Evolutionary conservation across 2,797 vertebrate genomes (phyloP).

Genomic region (Brotula barbata): DNA sequence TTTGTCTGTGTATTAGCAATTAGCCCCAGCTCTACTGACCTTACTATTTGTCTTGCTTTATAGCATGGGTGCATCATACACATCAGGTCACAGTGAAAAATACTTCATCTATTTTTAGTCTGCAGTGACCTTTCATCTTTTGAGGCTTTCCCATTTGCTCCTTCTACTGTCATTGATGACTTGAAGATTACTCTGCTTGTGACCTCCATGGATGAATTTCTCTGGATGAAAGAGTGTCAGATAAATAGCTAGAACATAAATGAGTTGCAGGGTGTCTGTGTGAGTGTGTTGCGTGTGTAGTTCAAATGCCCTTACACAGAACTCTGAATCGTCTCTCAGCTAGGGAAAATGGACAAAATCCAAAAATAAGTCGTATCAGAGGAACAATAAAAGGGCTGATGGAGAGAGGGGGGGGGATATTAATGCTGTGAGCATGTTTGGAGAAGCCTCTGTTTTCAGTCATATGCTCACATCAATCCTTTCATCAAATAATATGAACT

Average conservation of each 20-base stretch:
- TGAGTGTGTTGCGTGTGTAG: neutral
- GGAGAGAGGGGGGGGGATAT: neutral
- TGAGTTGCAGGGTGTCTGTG: neutral
- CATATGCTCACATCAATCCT: neutral
- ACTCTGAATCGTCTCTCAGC: too few relatives aligned
- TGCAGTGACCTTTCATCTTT: conserved; percentile 5
- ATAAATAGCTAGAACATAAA: neutral
- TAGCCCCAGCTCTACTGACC: too few relatives aligned
- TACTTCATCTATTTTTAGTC: neutral
- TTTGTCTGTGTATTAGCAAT: too few relatives aligned
- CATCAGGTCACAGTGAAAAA: neutral
- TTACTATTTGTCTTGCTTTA: neutral
- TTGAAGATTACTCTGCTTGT: neutral
- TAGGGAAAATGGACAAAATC: neutral
- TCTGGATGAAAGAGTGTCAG: neutral
- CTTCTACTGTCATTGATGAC: neutral
- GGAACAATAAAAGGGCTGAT: neutral
- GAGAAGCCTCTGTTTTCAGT: neutral
- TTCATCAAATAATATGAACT: neutral
- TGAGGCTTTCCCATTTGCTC: neutral
- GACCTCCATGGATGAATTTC: neutral
- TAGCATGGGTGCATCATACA: neutral
- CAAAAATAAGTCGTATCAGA: neutral
- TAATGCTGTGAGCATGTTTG: neutral
- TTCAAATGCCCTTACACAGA: neutral